Conservation (phyloP, 92 coral and sea anemone species). For the Actinostola sp. region DNA sequence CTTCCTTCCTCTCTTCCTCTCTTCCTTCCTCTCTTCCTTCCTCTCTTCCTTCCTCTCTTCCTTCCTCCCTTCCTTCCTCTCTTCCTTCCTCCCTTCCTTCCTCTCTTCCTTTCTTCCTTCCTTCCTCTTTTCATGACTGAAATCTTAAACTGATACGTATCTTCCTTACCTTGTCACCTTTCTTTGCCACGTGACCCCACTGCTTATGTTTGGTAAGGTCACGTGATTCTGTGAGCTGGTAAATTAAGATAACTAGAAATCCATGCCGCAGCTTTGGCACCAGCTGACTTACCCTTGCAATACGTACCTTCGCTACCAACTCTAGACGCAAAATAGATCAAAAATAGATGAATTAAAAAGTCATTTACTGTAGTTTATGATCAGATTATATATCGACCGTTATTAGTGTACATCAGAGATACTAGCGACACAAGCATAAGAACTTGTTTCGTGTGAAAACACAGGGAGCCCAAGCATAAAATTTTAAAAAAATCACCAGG, state of each 20-base stretch:
- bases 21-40: not conserved
- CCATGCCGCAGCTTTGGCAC: conserved; percentile 1
- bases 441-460: no score
- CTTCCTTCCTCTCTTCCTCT: not conserved
- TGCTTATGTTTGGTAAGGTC: not conserved
- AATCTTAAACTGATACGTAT: not conserved
- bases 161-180: not conserved
- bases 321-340: not conserved
- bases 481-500: no score
- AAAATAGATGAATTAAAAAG: not conserved
- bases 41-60: not conserved
- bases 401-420: no score
- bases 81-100: not conserved
- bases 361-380: not conserved
- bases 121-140: not conserved
- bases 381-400: not conserved
- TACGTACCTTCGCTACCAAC: not conserved
- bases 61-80: not conserved
- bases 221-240: conserved; percentile 2
- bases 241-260: not conserved
- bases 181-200: not conserved
- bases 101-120: not conserved
- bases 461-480: no score
- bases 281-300: conserved; percentile 3
- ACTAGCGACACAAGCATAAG: no score